Percentiles rank a stretch among this genome's conserved stretches.
These are phyloP conservation scores for Nerophis ophidion DNA, from an alignment of 2,113 vertebrate species.

Conservation along the genomic window DNA sequence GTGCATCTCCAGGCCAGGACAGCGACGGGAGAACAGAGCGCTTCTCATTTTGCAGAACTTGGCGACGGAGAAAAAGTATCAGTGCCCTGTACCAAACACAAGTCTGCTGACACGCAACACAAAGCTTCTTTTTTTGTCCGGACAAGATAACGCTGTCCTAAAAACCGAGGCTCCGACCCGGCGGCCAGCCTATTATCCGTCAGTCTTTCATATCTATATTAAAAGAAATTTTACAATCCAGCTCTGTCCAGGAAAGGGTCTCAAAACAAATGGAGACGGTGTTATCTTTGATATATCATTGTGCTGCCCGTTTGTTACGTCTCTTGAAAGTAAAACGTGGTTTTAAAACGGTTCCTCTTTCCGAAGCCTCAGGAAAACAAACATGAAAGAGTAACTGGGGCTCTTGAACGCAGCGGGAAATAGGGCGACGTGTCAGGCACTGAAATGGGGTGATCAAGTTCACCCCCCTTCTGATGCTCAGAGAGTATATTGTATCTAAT, in stretches of 20 bases:
- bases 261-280: slow-evolving; percentile 14
- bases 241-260: background rate
- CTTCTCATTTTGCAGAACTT: slow-evolving; percentile 73
- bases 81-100: slow-evolving; percentile 8
- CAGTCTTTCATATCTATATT: slow-evolving; percentile 30
- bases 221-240: slow-evolving; percentile 29
- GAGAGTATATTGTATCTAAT: slow-evolving; percentile 8
- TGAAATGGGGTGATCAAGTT: slow-evolving; percentile 42
- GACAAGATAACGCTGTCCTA: slow-evolving; percentile 1
- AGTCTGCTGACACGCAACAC: background rate
- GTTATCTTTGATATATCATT: slow-evolving; percentile 43
- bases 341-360: slow-evolving; percentile 21
- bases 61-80: slow-evolving; percentile 75
- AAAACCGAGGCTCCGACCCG: slow-evolving; percentile 5
- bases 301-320: slow-evolving; percentile 28
- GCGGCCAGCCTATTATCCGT: slow-evolving; percentile 7
- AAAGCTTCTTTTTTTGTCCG: slow-evolving; percentile 9
- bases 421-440: slow-evolving; percentile 33
- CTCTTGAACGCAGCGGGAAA: slow-evolving; percentile 40
- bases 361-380: slow-evolving; percentile 30
- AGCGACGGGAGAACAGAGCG: slow-evolving; percentile 58
- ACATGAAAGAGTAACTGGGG: slow-evolving; percentile 38
- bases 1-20: slow-evolving; percentile 53
- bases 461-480: slow-evolving; percentile 14
- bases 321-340: slow-evolving; percentile 34